phyloP scores from a whole-genome alignment of 2,888 invertebrate species.

The Perizoma affinitatum region DNA sequence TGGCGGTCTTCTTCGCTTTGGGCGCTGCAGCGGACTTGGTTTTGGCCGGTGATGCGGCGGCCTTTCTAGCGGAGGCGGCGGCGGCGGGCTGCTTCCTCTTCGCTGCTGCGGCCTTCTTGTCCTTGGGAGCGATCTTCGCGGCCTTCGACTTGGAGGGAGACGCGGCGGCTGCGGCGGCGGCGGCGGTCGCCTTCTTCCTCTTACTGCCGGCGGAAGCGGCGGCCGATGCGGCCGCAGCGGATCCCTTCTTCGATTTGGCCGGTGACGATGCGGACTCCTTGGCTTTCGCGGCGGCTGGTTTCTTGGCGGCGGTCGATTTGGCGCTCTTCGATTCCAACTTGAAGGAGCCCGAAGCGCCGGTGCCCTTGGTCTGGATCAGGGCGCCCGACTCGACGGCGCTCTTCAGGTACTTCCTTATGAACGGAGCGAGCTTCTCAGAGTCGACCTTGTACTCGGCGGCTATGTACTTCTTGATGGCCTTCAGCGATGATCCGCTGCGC shows the following conservation, averaged over 20 bases:
- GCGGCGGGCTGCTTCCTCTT: too few relatives aligned
- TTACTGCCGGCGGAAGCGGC: too few relatives aligned
- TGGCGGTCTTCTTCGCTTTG: slow-evolving; percentile 47
- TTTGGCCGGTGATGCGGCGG: slow-evolving; percentile 14
- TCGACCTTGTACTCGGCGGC: slow-evolving; percentile 84
- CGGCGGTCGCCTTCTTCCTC: slow-evolving; percentile 33
- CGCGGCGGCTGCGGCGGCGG: slow-evolving; percentile 13
- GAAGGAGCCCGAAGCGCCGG: slow-evolving; percentile 69
- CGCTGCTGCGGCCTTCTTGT: too few relatives aligned
- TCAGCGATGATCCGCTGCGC: slow-evolving; percentile 84
- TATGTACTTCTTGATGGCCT: slow-evolving; percentile 86
- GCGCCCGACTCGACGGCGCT: slow-evolving; percentile 79
- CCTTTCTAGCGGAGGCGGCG: too few relatives aligned
- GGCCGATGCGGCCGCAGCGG: slow-evolving; percentile 39
- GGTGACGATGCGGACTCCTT: slow-evolving; percentile 49
- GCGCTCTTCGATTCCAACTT: slow-evolving; percentile 22
- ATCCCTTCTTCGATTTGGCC: slow-evolving; percentile 43
- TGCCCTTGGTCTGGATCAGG: slow-evolving; percentile 83
- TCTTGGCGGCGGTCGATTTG: slow-evolving; percentile 30
- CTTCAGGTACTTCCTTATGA: slow-evolving; percentile 84
- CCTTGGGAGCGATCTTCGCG: too few relatives aligned
- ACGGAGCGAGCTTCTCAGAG: slow-evolving; percentile 81
- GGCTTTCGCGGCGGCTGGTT: slow-evolving; percentile 44
- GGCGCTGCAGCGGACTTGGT: slow-evolving; percentile 43
- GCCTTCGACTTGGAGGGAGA: slow-evolving; percentile 9